phyloP scores from a whole-genome alignment of 2,113 vertebrate genomes.

The Tachysurus fulvidraco region DNA sequence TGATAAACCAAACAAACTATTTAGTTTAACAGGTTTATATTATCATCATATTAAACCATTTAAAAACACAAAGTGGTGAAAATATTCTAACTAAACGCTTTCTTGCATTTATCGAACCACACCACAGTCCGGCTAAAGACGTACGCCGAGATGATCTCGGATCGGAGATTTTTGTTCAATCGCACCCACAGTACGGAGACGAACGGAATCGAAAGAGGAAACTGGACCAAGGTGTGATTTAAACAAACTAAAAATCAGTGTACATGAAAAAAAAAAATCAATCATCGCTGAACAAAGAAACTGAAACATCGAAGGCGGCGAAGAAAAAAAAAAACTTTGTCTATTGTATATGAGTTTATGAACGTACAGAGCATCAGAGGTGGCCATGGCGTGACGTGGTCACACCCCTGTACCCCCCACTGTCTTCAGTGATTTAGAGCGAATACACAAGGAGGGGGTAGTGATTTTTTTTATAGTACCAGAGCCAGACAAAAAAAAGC shows the following conservation, averaged over 20 bases:
- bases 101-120: background rate
- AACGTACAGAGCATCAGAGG: background rate
- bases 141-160: background rate
- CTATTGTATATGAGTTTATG: background rate
- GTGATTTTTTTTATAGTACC: background rate
- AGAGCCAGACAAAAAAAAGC: conserved; percentile 9
- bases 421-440: background rate
- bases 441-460: background rate
- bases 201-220: background rate
- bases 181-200: background rate
- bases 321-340: no score
- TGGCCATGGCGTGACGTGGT: background rate
- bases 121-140: background rate
- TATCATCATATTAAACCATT: background rate
- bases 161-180: background rate
- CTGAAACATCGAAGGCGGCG: background rate
- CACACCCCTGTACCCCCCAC: background rate
- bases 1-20: no score
- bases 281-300: background rate
- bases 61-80: background rate
- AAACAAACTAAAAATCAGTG: background rate
- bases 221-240: background rate
- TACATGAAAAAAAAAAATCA: no score
- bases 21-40: no score
- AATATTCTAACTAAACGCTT: background rate